These are phyloP conservation scores for Troides oblongomaculatus DNA, from an alignment of 2,888 invertebrate species.

Conservation along the genomic window DNA sequence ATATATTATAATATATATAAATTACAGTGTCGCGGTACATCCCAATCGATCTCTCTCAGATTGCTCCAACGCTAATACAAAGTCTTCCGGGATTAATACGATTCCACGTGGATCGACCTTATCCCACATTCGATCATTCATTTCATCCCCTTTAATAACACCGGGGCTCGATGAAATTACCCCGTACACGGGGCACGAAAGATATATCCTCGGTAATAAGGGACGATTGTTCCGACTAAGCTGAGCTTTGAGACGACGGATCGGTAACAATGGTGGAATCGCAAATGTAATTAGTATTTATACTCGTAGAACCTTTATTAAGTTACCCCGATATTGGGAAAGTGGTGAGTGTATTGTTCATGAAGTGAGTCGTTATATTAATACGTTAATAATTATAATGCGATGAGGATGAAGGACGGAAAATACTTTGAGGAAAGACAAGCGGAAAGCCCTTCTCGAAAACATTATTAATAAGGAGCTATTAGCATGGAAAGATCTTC, in stretches of 20 bases:
- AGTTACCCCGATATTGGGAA: neutral
- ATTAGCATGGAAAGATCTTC: too few species aligned
- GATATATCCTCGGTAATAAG: conserved; percentile 42
- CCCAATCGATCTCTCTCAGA: conserved; percentile 18
- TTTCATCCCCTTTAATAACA: conserved; percentile 33
- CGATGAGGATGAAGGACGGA: too few species aligned
- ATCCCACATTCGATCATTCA: conserved; percentile 32
- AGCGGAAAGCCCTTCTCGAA: too few species aligned
- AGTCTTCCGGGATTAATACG: conserved; percentile 41
- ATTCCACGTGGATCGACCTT: conserved; percentile 34
- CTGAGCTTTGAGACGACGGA: conserved; percentile 34
- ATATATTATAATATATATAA: neutral
- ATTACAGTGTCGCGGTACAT: conserved; percentile 6
- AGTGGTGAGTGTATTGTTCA: neutral
- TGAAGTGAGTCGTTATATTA: neutral
- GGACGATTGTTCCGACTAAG: conserved; percentile 42
- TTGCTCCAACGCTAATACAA: conserved; percentile 33
- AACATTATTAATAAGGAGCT: too few species aligned
- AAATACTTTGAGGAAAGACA: too few species aligned
- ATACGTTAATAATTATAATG: too few species aligned
- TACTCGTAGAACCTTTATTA: neutral
- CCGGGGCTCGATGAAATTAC: conserved; percentile 27
- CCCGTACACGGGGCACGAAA: conserved; percentile 24
- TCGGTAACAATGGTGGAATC: conserved; percentile 35
- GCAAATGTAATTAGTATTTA: conserved; percentile 35